Conservation (phyloP, 1,140 invertebrate genomes). For the Diachasma alloeum region DNA sequence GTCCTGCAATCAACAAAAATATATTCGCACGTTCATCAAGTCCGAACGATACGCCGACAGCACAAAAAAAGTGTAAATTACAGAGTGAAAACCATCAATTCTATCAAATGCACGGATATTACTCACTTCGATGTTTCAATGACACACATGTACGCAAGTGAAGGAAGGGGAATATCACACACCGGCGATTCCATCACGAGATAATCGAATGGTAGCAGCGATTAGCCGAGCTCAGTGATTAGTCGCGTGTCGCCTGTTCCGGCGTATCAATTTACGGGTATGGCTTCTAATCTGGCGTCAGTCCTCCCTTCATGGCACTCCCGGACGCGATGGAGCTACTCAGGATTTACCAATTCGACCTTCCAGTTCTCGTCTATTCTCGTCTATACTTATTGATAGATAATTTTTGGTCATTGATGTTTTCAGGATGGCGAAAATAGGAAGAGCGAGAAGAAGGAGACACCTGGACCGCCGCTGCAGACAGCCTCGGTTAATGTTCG, state of each 20-base stretch:
- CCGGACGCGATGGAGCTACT: neutral
- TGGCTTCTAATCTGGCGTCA: conserved; percentile 33
- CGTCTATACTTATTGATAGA: neutral
- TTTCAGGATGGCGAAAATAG: conserved; percentile 84
- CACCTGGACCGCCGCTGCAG: conserved; percentile 81
- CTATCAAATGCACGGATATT: conserved; percentile 15
- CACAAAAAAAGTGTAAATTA: neutral
- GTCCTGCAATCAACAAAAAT: too few species aligned
- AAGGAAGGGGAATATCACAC: conserved; percentile 31
- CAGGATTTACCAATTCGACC: neutral
- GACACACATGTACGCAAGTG: neutral
- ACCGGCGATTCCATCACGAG: conserved; percentile 52
- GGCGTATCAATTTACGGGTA: conserved; percentile 50
- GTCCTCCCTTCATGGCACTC: conserved; percentile 4
- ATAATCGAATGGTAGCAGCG: conserved; percentile 58
- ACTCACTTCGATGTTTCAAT: conserved; percentile 8
- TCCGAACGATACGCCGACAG: too few species aligned
- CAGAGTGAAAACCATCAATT: neutral
- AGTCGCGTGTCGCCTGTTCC: conserved; percentile 42
- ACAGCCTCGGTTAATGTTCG: conserved; percentile 87
- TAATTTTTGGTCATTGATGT: conserved; percentile 29
- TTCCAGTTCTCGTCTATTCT: neutral
- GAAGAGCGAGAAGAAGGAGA: conserved; percentile 85
- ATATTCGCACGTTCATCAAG: too few species aligned
- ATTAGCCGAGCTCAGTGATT: conserved; percentile 59